phyloP scores from a whole-genome alignment of 2,797 vertebrate genomes.

The Acrossocheilus wenchowensis region DNA sequence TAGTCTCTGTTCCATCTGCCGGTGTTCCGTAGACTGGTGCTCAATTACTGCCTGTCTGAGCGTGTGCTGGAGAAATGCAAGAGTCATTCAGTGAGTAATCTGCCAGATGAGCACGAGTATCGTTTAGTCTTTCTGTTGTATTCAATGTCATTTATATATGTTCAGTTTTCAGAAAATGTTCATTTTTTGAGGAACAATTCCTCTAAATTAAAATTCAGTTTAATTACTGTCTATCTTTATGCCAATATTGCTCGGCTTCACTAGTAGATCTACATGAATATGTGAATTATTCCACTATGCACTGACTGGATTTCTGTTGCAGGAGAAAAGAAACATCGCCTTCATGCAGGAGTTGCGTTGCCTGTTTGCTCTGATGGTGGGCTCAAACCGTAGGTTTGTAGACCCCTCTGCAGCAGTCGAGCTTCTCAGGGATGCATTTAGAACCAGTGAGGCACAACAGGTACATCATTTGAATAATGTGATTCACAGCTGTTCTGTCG shows the following conservation, averaged over 20 bases:
- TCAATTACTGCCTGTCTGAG: conserved; percentile 88
- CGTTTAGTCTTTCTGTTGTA: background rate
- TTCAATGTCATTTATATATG: background rate
- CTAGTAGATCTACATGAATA: background rate
- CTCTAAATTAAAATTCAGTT: background rate
- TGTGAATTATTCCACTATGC: background rate
- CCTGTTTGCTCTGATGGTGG: conserved; percentile 94
- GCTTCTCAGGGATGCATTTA: conserved; percentile 89
- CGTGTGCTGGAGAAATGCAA: conserved; percentile 84
- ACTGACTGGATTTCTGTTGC: conserved; percentile 28
- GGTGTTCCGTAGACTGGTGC: conserved; percentile 91
- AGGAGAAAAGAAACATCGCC: conserved; percentile 94
- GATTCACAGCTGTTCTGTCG: conserved; percentile 20
- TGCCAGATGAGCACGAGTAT: conserved; percentile 7
- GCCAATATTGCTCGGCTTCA: background rate
- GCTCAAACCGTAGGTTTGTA: conserved; percentile 89
- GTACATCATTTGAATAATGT: conserved; percentile 69
- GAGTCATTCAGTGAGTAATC: conserved; percentile 85
- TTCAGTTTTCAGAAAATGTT: background rate
- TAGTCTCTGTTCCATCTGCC: conserved; percentile 96
- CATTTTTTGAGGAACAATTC: background rate
- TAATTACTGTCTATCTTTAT: background rate
- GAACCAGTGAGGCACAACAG: conserved; percentile 92
- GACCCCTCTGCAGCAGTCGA: conserved; percentile 93
- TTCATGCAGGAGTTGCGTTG: conserved; percentile 98